A percentile compares a stretch with the other conserved stretches of the same genome.
phyloP scores from a whole-genome alignment of 2,888 invertebrate species.

The Diplolepis rosae region DNA sequence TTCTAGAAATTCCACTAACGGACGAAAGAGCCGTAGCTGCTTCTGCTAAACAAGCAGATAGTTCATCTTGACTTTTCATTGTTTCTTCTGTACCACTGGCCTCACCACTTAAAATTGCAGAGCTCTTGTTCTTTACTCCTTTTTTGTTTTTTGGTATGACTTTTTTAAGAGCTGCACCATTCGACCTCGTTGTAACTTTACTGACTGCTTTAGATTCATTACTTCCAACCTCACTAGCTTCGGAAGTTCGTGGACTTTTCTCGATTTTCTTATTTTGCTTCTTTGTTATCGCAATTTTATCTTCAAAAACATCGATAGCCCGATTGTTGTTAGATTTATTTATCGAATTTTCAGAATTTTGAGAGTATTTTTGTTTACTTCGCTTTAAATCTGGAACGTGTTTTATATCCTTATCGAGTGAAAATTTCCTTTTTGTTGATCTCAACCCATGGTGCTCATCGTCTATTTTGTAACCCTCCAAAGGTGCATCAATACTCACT shows the following conservation, averaged over 20 bases:
- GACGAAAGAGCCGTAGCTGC: slow-evolving; percentile 68
- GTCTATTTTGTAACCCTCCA: slow-evolving; percentile 38
- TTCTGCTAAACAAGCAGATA: slow-evolving; percentile 70
- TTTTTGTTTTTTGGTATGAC: slow-evolving; percentile 52
- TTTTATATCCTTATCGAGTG: neutral
- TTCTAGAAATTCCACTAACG: slow-evolving; percentile 52
- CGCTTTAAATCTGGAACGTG: slow-evolving; percentile 4
- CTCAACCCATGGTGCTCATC: slow-evolving; percentile 30
- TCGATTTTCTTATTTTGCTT: slow-evolving; percentile 9
- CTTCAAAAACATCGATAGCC: slow-evolving; percentile 52
- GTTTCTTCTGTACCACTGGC: slow-evolving; percentile 52
- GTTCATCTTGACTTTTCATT: slow-evolving; percentile 63
- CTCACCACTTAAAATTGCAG: slow-evolving; percentile 8
- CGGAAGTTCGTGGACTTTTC: slow-evolving; percentile 19
- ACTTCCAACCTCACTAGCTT: slow-evolving; percentile 37
- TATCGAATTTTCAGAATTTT: neutral
- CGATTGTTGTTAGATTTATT: neutral
- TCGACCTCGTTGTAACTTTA: slow-evolving; percentile 57
- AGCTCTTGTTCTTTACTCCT: neutral
- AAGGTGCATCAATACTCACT: slow-evolving; percentile 72
- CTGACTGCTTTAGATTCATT: slow-evolving; percentile 24
- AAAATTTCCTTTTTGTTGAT: slow-evolving; percentile 28
- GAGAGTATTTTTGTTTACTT: neutral
- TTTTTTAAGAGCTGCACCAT: slow-evolving; percentile 54
- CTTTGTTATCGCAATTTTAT: slow-evolving; percentile 45